Evolutionary conservation across 2,113 vertebrate species (phyloP).

Genomic region (Pelobates fuscus): DNA sequence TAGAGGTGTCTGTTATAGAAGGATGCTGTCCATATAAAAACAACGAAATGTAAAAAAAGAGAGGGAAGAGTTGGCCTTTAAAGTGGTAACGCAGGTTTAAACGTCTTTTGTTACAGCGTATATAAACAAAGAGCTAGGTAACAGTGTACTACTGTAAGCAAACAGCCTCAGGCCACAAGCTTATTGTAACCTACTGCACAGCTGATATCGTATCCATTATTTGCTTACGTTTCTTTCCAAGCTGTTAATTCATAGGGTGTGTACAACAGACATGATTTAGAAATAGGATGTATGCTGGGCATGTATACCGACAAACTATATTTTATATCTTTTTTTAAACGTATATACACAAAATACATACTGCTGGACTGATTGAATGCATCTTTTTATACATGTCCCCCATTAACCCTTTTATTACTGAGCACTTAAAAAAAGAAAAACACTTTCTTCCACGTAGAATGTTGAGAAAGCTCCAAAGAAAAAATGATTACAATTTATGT

Average conservation of each 20-base stretch:
- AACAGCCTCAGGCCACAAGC: slow-evolving; percentile 22
- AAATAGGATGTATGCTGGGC: not conserved
- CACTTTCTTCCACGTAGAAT: too few relatives aligned
- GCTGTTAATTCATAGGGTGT: not conserved
- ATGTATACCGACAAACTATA: too few relatives aligned
- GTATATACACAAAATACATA: too few relatives aligned
- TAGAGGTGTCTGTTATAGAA: not conserved
- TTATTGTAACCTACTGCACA: not conserved
- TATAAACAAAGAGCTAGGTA: slow-evolving; percentile 14
- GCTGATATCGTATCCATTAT: not conserved
- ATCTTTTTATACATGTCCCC: too few relatives aligned
- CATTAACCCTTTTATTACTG: too few relatives aligned
- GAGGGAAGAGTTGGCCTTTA: too few relatives aligned
- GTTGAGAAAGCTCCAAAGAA: too few relatives aligned
- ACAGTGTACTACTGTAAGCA: slow-evolving; percentile 1
- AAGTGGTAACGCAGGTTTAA: slow-evolving; percentile 17
- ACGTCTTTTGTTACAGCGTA: not conserved
- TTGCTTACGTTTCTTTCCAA: slow-evolving; percentile 8
- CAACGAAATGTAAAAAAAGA: not conserved
- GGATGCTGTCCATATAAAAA: too few relatives aligned
- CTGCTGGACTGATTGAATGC: too few relatives aligned
- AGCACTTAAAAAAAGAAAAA: too few relatives aligned
- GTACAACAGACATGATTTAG: slow-evolving; percentile 5
- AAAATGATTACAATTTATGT: too few relatives aligned
- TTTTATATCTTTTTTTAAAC: too few relatives aligned